Percentiles rank a stretch among this genome's conserved stretches.
Conservation (phyloP, 2,113 vertebrate genomes). For the Mus spicilegus region DNA sequence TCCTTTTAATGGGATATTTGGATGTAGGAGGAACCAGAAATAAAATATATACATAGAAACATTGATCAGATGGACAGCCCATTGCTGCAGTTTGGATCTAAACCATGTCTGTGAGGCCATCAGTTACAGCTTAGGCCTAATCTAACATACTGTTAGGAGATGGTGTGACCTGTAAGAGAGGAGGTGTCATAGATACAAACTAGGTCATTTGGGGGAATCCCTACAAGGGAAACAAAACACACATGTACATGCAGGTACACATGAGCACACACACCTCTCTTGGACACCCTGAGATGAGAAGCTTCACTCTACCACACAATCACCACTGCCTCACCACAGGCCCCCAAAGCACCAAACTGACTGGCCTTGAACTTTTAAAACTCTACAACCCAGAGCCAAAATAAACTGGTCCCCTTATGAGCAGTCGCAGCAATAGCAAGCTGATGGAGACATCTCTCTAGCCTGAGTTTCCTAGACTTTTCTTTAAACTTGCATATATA, state of each 20-base stretch:
- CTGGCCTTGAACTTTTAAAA: not conserved
- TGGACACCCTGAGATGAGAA: not conserved
- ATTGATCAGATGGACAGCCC: not conserved
- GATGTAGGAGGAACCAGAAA: not conserved
- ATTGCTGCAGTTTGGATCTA: not conserved
- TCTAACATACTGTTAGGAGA: not conserved
- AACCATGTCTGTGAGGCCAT: not conserved
- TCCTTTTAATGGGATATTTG: not conserved
- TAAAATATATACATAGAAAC: not conserved
- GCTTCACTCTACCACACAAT: too few relatives aligned
- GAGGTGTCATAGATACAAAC: too few relatives aligned
- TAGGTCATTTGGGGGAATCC: not conserved
- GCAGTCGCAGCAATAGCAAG: not conserved
- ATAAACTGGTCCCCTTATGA: not conserved
- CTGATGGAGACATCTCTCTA: not conserved
- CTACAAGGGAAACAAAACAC: not conserved
- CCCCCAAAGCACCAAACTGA: not conserved
- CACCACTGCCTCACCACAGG: not conserved
- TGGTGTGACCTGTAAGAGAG: not conserved
- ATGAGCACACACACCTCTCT: not conserved
- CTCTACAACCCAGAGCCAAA: not conserved
- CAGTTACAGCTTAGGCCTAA: not conserved
- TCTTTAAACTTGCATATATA: not conserved
- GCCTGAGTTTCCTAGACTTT: not conserved
- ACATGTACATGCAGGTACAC: too few relatives aligned